Evolutionary conservation across 2,888 invertebrate species (phyloP).

Genomic region (Periphyllus acericola): DNA sequence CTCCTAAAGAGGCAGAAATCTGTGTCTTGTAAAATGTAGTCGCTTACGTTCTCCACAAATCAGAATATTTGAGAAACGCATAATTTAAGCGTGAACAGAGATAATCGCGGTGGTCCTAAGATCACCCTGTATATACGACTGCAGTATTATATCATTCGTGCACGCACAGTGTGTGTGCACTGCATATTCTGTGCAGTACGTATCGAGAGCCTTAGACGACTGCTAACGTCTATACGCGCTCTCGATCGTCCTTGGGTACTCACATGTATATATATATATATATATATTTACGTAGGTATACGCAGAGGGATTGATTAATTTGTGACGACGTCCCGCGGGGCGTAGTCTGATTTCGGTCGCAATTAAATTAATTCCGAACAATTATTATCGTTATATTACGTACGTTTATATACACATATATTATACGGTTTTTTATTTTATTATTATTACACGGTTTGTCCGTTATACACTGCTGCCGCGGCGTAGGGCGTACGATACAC

Average conservation of each 20-base stretch:
- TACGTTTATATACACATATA: background rate
- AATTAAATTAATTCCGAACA: constrained; percentile 54
- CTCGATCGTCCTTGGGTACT: background rate
- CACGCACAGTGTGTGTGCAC: background rate
- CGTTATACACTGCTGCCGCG: constrained; percentile 2
- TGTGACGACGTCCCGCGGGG: constrained; percentile 33
- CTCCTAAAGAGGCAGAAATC: no score
- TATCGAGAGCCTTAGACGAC: background rate
- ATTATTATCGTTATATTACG: constrained; percentile 12
- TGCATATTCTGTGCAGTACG: background rate
- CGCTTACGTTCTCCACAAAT: no score
- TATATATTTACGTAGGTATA: background rate
- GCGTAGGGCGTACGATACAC: background rate
- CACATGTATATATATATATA: background rate
- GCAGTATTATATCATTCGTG: no score
- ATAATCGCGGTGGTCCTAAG: no score
- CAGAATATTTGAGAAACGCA: no score
- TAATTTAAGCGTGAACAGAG: no score
- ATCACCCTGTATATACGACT: no score
- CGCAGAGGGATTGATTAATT: constrained; percentile 42
- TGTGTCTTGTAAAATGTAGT: no score
- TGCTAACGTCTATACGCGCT: background rate
- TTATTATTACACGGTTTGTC: constrained; percentile 36
- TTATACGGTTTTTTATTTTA: background rate
- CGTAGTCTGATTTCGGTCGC: constrained; percentile 59